phyloP scores from a whole-genome alignment of 1,140 invertebrate genomes.

The Drosophila novamexicana region DNA sequence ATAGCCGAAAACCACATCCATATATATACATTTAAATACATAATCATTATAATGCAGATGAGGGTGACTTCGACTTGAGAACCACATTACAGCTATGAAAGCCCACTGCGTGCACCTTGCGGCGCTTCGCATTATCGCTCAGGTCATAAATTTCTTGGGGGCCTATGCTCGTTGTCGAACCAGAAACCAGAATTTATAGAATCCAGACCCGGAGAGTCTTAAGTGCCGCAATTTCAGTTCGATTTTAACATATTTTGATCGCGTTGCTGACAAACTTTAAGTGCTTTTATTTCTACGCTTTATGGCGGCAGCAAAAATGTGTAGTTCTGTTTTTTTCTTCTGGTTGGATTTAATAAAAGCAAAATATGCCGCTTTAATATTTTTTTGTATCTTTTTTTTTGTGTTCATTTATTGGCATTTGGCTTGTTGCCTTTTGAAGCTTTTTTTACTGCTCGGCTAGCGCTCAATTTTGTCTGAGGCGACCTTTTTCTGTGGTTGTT shows the following conservation, averaged over 20 bases:
- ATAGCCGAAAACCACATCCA: background rate
- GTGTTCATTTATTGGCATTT: slow-evolving; percentile 65
- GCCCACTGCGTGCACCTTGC: slow-evolving; percentile 70
- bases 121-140: slow-evolving; percentile 81
- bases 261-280: slow-evolving; percentile 75
- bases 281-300: slow-evolving; percentile 80
- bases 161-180: slow-evolving; percentile 17
- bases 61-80: slow-evolving; percentile 24
- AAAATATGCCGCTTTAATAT: slow-evolving; percentile 75
- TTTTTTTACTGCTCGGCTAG: slow-evolving; percentile 61
- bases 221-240: slow-evolving; percentile 76
- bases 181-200: background rate
- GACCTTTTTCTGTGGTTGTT: slow-evolving; percentile 45
- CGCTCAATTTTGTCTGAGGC: slow-evolving; percentile 37
- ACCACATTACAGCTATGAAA: slow-evolving; percentile 17
- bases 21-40: slow-evolving; percentile 30
- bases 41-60: slow-evolving; percentile 67
- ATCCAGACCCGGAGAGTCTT: slow-evolving; percentile 23
- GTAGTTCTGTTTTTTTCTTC: slow-evolving; percentile 11
- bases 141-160: slow-evolving; percentile 74
- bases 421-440: slow-evolving; percentile 45
- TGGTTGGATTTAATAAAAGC: slow-evolving; percentile 52
- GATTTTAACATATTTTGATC: slow-evolving; percentile 74
- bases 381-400: slow-evolving; percentile 45
- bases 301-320: slow-evolving; percentile 58